Conservation (phyloP, 2,888 invertebrate species). For the Dasypogon diadema region DNA sequence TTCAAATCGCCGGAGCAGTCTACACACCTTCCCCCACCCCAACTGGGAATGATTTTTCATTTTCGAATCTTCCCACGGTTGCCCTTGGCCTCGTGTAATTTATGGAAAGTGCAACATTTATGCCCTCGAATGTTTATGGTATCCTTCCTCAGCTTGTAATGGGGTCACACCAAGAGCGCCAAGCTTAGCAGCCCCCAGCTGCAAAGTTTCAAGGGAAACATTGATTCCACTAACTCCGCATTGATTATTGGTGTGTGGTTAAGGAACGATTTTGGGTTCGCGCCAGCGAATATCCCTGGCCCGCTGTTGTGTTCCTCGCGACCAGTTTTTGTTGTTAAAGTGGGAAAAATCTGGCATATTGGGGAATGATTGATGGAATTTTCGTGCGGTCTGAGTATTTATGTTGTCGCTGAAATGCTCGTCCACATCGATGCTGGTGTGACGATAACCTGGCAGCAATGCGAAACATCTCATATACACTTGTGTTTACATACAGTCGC, state of each 20-base stretch:
- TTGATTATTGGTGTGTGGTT: constrained; percentile 44
- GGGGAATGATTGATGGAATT: constrained; percentile 52
- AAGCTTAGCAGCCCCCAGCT: neutral
- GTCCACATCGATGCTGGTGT: neutral
- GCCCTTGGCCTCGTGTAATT: constrained; percentile 55
- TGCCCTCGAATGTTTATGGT: constrained; percentile 33
- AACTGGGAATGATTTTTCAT: constrained; percentile 37
- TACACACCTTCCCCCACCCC: neutral
- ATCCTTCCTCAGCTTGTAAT: constrained; percentile 34
- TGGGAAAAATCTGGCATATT: constrained; percentile 52
- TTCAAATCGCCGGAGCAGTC: neutral
- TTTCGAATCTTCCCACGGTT: constrained; percentile 16
- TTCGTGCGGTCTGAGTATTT: neutral
- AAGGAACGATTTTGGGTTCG: constrained; percentile 31
- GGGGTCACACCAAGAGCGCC: constrained; percentile 20
- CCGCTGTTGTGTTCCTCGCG: neutral
- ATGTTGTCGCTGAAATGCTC: constrained; percentile 6
- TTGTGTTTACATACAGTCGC: constrained; percentile 31
- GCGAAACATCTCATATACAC: neutral
- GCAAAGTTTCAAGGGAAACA: constrained; percentile 11
- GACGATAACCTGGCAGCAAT: neutral
- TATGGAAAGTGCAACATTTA: constrained; percentile 54
- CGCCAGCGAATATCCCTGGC: neutral
- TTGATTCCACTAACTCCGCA: constrained; percentile 4
- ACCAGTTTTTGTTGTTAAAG: constrained; percentile 31